phyloP scores from a whole-genome alignment of 2,888 invertebrate genomes.

The Heliconius sara region DNA sequence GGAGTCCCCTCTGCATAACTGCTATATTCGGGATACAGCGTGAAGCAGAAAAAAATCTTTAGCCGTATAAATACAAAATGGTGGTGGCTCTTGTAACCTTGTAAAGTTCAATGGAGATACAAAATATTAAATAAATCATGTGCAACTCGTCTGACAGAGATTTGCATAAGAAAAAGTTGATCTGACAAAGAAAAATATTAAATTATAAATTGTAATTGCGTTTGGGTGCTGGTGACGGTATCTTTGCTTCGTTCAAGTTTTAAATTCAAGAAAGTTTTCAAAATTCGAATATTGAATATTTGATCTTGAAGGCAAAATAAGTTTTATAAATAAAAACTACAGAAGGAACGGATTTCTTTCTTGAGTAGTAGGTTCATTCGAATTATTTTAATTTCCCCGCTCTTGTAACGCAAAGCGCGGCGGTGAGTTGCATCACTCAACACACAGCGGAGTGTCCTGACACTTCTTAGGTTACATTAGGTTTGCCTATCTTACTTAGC shows the following conservation, averaged over 20 bases:
- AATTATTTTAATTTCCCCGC: no score
- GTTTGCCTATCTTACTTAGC: no score
- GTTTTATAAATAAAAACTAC: no score
- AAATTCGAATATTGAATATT: background rate
- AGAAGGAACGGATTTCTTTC: no score
- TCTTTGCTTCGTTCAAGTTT: background rate
- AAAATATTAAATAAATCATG: slow-evolving; percentile 11
- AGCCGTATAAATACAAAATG: background rate
- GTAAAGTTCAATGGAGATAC: slow-evolving; percentile 3
- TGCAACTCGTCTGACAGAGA: background rate
- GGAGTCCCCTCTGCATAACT: no score
- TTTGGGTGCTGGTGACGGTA: background rate
- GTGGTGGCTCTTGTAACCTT: background rate
- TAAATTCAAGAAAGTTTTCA: background rate
- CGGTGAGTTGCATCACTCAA: no score
- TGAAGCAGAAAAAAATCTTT: background rate
- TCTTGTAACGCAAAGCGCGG: no score
- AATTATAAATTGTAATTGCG: slow-evolving; percentile 16
- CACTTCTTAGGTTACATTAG: no score
- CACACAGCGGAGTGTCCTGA: no score
- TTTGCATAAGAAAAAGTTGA: slow-evolving; percentile 16
- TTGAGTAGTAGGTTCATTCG: no score
- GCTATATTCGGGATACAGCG: background rate
- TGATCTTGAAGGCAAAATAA: no score
- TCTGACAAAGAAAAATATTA: background rate